phyloP scores from a whole-genome alignment of 2,797 vertebrate genomes.

The Coregonus suidteri region DNA sequence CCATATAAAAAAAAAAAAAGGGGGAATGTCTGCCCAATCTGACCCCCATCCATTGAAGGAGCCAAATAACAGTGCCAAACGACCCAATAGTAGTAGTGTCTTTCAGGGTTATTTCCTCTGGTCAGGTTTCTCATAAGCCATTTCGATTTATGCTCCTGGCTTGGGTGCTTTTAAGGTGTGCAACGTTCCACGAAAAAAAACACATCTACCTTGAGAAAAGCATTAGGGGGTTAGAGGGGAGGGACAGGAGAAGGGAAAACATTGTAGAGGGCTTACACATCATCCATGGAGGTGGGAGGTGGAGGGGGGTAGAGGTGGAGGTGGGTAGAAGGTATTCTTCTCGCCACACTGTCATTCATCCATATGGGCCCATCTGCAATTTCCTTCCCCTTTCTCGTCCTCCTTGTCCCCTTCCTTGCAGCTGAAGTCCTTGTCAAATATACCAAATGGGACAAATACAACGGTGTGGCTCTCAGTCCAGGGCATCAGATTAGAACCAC shows the following conservation, averaged over 20 bases:
- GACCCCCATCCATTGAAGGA: too few species aligned
- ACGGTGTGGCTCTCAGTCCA: not conserved
- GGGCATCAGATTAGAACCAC: constrained; percentile 3
- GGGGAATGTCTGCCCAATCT: too few species aligned
- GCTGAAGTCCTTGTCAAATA: not conserved
- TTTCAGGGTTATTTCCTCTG: not conserved
- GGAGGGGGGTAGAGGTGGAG: too few species aligned
- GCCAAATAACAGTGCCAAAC: not conserved
- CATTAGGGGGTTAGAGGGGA: not conserved
- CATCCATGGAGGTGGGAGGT: not conserved
- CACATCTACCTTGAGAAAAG: not conserved
- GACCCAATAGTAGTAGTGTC: not conserved
- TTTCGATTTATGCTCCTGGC: not conserved
- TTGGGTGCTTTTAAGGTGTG: not conserved
- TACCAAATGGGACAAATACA: too few species aligned
- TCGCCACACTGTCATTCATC: not conserved
- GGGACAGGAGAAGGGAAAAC: not conserved
- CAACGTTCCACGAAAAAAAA: not conserved
- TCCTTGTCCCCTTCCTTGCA: not conserved
- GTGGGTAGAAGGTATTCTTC: not conserved
- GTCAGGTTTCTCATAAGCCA: not conserved
- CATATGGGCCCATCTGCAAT: not conserved
- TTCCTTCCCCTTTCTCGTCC: not conserved
- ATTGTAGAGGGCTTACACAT: not conserved
- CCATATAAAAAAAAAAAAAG: too few species aligned